Conservation (phyloP, 2,113 vertebrate genomes). For the Montifringilla adamsi region DNA sequence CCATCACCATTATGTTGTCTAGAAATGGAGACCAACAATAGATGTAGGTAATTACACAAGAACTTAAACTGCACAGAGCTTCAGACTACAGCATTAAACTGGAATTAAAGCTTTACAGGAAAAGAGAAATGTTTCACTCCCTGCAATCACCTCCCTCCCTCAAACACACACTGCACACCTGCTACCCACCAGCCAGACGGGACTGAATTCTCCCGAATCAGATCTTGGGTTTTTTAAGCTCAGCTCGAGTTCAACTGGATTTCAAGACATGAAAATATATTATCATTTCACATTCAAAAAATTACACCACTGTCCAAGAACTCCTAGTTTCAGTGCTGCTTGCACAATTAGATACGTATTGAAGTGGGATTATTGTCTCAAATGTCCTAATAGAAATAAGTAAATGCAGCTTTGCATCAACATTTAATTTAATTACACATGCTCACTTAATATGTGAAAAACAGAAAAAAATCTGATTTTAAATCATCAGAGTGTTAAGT, state of each 20-base stretch:
- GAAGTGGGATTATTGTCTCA: neutral
- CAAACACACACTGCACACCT: conserved; percentile 18
- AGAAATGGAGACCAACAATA: conserved; percentile 62
- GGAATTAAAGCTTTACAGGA: conserved; percentile 46
- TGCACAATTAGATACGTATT: neutral
- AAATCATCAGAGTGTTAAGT: neutral
- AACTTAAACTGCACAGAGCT: conserved; percentile 54
- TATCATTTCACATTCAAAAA: neutral
- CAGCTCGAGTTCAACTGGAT: conserved; percentile 27
- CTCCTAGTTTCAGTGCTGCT: neutral
- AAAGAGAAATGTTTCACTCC: conserved; percentile 49
- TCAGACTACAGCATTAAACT: conserved; percentile 53
- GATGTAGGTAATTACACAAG: conserved; percentile 58
- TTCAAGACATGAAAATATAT: conserved; percentile 1
- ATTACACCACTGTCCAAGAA: neutral
- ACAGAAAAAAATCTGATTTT: neutral
- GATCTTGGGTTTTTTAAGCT: conserved; percentile 12
- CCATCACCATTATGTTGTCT: conserved; percentile 41
- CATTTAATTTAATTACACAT: neutral
- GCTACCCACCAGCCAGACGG: conserved; percentile 30
- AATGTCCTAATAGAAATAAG: neutral
- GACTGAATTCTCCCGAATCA: neutral
- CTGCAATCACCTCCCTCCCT: neutral
- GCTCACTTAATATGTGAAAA: neutral
- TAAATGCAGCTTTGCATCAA: neutral